Evolutionary conservation across 2,113 vertebrate species (phyloP), one percentile per base, ranked within the genome.

Genomic region (Aythya baeri): DNA sequence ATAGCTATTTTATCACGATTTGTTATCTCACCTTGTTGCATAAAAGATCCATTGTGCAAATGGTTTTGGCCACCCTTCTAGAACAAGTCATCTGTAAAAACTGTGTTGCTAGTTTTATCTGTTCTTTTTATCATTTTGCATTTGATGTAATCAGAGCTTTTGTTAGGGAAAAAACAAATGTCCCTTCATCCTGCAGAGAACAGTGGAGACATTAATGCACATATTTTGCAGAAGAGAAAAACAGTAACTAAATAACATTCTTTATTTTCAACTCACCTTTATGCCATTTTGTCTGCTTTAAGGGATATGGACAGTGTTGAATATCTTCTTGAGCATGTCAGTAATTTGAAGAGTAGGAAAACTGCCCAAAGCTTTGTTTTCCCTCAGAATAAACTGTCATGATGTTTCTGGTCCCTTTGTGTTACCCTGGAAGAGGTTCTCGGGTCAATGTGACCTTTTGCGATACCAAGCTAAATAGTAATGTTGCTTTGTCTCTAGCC

Each of bases 31-130:
- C 52, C 62, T 91, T 17, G 57, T 81, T 83, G 73, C 49, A 11
- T 67, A 72, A 76, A 43, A 88, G 67, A 38, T 72, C 59, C 74
- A 70, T 73, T 82, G 46, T 93, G 34, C 74, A 95, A 23, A 49
- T 92, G 27, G 83, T 29, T 78, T 54, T 89, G 93, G 76, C 82
- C 55, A 55, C 84, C 62, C 89, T 71, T 90, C 74, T 78, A 79
- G 88, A 93, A 74, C 46, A 90, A 65, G 73, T 88, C 90, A 54
- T 82, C 86, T 94, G 6, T 81, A 91, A 86, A 80, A 94, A 65
- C 18, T 32, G 0, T 81, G 89, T 70, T 31, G 59, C 21, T 79
- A 86, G 57, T 93, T 75, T 65, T 85, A 43, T 71, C 68, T 80
- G 57, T 88, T 21, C 77, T 43, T 85, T 95, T 96, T 72, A 31